Evolutionary conservation across 2,888 invertebrate species (phyloP), one percentile per base, ranked within the genome.

Genomic region (Drosophila parthenogenetica): DNA sequence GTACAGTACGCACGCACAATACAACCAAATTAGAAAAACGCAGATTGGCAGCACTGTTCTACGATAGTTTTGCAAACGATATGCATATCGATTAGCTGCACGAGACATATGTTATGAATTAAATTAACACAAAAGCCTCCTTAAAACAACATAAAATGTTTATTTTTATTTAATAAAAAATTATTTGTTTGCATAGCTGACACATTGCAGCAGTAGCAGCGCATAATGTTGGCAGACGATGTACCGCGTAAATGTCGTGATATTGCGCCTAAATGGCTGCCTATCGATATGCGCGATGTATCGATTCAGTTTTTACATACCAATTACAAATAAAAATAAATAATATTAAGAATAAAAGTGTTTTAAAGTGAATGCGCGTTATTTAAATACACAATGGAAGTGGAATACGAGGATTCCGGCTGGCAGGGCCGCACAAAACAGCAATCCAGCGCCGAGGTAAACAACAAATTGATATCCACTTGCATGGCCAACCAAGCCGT

Each of bases 341-440:
- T 71, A 61, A 53, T 57, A 55, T 62, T 63, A 35, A 32, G 10
- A 37, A 13, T 39, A 32, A 60, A 43, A 59, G 48, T 45, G 42
- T 19, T 53, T 29, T 13, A 3, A 35, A 4, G 40, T 51, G 7
- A 16, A 50, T 45, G 46, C 25, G 22, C 40, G 5, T 60, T 51
- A 40, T 55, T 54, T 39, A 40, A 19, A 35, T 49, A 40, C 10
- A 32, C 39, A 48, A 92, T 92, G 92, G 92, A 92, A 69, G 89
- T 91, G 39, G 92, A 92, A 73, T 92, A 89, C 42, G 92, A 92
- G 5, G 92, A 92, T 67, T 90, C 91, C 29, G 92, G 91, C 16
- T 69, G 92, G 92, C 91, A 91, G 69, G 84, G 91, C 54, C 87
- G 87, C n/a, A 53, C 84, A 35, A 83, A 87, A 58, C 70, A 67